Conservation (phyloP, 2,797 vertebrate genomes). For the Myotis pilosus region DNA sequence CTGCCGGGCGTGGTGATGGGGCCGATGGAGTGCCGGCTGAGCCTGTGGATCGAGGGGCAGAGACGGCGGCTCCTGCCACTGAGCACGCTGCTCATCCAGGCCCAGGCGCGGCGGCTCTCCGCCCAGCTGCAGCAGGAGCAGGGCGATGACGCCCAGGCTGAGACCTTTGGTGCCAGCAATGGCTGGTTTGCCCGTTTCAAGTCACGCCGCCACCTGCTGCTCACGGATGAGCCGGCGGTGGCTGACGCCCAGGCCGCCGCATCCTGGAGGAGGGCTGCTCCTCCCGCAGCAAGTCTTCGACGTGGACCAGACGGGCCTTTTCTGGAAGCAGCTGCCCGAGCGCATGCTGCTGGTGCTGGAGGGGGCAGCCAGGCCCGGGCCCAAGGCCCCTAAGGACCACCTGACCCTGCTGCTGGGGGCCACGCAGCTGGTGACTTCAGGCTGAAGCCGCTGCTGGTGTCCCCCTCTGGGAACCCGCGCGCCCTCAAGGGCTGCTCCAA, state of each 20-base stretch:
- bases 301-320: slow-evolving; percentile 61
- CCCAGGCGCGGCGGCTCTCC: background rate
- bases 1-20: slow-evolving; percentile 24
- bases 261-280: slow-evolving; percentile 22
- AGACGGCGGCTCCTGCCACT: background rate
- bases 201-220: background rate
- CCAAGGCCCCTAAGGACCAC: slow-evolving; percentile 68
- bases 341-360: slow-evolving; percentile 57
- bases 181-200: slow-evolving; percentile 61
- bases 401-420: slow-evolving; percentile 68
- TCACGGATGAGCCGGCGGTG: background rate
- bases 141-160: background rate
- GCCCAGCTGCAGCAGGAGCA: slow-evolving; percentile 4
- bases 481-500: slow-evolving; percentile 66
- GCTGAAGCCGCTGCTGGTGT: slow-evolving; percentile 73
- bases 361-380: background rate
- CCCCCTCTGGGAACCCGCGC: slow-evolving; percentile 52
- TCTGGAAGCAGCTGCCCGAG: slow-evolving; percentile 66
- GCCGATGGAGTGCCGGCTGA: slow-evolving; percentile 27
- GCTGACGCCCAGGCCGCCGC: background rate
- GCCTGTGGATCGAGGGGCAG: slow-evolving; percentile 51
- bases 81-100: slow-evolving; percentile 41
- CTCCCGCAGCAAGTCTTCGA: slow-evolving; percentile 40
- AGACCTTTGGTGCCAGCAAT: slow-evolving; percentile 37
- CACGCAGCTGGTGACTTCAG: slow-evolving; percentile 73